Percentiles rank a stretch among this genome's conserved stretches.
These are phyloP conservation scores for Tineola bisselliella DNA, from an alignment of 2,888 invertebrate species.

Conservation along the genomic window DNA sequence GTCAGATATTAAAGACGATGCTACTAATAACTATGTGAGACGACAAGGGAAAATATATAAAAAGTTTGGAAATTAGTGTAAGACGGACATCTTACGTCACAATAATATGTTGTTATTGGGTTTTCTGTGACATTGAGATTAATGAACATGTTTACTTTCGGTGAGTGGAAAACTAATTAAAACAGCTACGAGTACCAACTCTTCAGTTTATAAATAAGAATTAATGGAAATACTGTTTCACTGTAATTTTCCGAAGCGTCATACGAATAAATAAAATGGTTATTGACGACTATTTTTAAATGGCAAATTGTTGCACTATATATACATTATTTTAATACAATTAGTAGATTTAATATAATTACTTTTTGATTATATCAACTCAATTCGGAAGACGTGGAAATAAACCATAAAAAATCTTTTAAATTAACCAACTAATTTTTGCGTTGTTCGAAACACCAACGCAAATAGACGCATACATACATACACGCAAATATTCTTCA, in stretches of 20 bases:
- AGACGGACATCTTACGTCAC: slow-evolving; percentile 1
- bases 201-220: not conserved
- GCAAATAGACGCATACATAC: too few relatives aligned
- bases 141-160: slow-evolving; percentile 42
- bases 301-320: too few relatives aligned
- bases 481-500: too few relatives aligned
- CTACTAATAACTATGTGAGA: slow-evolving; percentile 58
- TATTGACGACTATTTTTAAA: not conserved
- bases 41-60: slow-evolving; percentile 58
- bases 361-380: too few relatives aligned
- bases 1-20: slow-evolving; percentile 66
- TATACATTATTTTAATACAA: too few relatives aligned
- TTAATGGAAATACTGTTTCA: not conserved
- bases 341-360: too few relatives aligned
- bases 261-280: not conserved
- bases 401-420: too few relatives aligned
- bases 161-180: not conserved
- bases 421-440: too few relatives aligned
- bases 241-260: not conserved
- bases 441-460: too few relatives aligned
- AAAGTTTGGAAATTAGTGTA: slow-evolving; percentile 55
- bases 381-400: too few relatives aligned
- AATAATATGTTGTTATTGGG: slow-evolving; percentile 23
- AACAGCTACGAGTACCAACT: not conserved
- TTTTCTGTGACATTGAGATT: slow-evolving; percentile 33